Conservation (phyloP, 2,888 invertebrate species). For the Rutpela maculata region DNA sequence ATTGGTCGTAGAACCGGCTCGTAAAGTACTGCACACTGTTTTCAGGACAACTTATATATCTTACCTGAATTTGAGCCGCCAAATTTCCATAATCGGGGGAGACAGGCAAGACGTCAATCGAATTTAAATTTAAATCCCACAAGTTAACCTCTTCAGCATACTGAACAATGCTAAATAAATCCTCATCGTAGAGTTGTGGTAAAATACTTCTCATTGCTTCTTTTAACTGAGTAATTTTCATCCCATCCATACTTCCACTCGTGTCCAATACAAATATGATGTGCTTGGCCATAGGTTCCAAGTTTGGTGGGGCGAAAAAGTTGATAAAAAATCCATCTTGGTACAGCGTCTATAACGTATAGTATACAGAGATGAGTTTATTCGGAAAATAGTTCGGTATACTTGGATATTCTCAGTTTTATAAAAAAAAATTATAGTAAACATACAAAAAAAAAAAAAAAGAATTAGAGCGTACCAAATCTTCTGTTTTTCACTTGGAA, state of each 20-base stretch:
- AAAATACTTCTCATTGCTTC: constrained; percentile 81
- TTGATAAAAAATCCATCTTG: constrained; percentile 84
- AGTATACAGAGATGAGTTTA: too few species aligned
- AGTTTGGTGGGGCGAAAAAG: constrained; percentile 80
- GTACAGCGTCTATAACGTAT: constrained; percentile 74
- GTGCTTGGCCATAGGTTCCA: constrained; percentile 79
- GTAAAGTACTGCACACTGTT: too few species aligned
- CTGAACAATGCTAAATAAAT: constrained; percentile 81
- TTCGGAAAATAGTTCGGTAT: background rate
- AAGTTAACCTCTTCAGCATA: constrained; percentile 75
- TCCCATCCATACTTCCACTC: constrained; percentile 83
- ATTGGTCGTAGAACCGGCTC: too few species aligned
- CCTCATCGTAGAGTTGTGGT: constrained; percentile 77
- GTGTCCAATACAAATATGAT: constrained; percentile 84
- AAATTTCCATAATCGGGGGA: constrained; percentile 46
- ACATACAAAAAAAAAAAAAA: too few species aligned
- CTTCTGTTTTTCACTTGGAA: too few species aligned
- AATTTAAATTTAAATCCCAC: constrained; percentile 71
- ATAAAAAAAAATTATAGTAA: too few species aligned
- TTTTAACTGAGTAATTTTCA: constrained; percentile 79
- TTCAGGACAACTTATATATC: background rate
- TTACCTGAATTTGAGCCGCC: constrained; percentile 43
- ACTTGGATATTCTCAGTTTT: too few species aligned
- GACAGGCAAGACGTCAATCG: constrained; percentile 2
- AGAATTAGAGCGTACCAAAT: too few species aligned